Base-by-base conservation (phyloP, 2,113 vertebrate species). In the Ceuthmochares aereus region DNA sequence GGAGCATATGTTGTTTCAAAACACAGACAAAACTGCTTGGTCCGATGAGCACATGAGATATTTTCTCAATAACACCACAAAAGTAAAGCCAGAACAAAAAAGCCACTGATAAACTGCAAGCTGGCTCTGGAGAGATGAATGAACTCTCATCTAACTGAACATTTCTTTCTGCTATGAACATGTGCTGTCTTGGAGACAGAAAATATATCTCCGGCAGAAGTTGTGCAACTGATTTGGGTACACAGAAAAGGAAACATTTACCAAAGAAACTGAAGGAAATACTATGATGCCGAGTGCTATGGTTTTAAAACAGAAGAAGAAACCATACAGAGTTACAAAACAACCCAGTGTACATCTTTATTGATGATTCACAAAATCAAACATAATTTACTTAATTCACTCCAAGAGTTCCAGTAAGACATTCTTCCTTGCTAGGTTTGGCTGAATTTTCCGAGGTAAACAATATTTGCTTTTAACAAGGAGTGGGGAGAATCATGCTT, bases 281-380 rank as follows among this genome's bases (percentile, higher is more conserved):
- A 26, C 49, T 15, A 4, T 2, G 16, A 88, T 34, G 72, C 60
- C 6, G 34, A 77, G 43, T 18, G 37, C 51, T 56, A 87, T 1
- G 6, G 83, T 78, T 88, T 88, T 88, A 18, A 42, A 88, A 64
- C 34, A 88, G 70, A 91, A 84, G 43, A 73, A 85, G 72, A 77
- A 93, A 66, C 36, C 34, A 92, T 42, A 26, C 16, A 51, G 82
- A 81, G 76, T 67, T 95, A 92, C 68, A 84, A 90, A 94, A 92
- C 76, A 86, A 89, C 27, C 40, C 37, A 56, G 73, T 3, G 37
- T n/a, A 49, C 54, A 37, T 64, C 73, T 97, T 97, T 97, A 97
- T 95, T 96, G 75, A 72, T 59, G 83, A 86, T 45, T 93, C 92
- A 91, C 45, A 89, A 92, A 90, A 93, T 84, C 85, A 89, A 82